A percentile compares a stretch with the other conserved stretches of the same genome.
These are phyloP conservation scores for Lithophane leautieri DNA, from an alignment of 2,888 invertebrate species.

Conservation along the genomic window DNA sequence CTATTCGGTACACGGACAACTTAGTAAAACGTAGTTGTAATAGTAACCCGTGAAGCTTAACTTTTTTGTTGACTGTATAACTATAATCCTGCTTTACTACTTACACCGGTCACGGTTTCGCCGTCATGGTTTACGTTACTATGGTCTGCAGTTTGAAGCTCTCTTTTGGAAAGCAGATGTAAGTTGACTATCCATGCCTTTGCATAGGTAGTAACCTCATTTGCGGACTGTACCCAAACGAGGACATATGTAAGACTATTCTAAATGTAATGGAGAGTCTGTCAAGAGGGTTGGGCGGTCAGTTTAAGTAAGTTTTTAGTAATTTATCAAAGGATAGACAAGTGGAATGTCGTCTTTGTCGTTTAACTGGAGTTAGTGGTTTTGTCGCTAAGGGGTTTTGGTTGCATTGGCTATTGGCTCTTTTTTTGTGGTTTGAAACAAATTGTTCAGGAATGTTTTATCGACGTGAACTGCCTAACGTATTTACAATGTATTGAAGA, in stretches of 20 bases:
- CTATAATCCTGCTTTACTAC: too few relatives aligned
- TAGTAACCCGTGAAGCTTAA: too few relatives aligned
- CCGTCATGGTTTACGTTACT: too few relatives aligned
- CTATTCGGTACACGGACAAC: too few relatives aligned
- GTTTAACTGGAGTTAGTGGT: too few relatives aligned
- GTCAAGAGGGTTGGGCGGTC: slow-evolving; percentile 9
- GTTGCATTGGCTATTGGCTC: neutral
- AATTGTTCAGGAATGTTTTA: neutral
- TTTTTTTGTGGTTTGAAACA: neutral
- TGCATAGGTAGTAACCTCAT: neutral
- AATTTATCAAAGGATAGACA: slow-evolving; percentile 14
- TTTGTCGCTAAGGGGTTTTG: neutral
- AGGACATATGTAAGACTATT: neutral
- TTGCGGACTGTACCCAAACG: neutral
- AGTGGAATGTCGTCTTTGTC: neutral
- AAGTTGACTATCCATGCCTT: too few relatives aligned
- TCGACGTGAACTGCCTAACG: too few relatives aligned
- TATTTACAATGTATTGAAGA: neutral
- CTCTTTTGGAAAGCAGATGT: neutral
- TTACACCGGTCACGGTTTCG: too few relatives aligned
- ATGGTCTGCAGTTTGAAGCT: too few relatives aligned
- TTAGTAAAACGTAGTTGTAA: too few relatives aligned
- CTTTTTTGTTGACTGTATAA: too few relatives aligned
- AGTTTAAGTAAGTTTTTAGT: slow-evolving; percentile 1
- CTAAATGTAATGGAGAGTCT: neutral